Base-by-base conservation (phyloP, 2,888 invertebrate genomes). In the Drosophila macrospina region DNA sequence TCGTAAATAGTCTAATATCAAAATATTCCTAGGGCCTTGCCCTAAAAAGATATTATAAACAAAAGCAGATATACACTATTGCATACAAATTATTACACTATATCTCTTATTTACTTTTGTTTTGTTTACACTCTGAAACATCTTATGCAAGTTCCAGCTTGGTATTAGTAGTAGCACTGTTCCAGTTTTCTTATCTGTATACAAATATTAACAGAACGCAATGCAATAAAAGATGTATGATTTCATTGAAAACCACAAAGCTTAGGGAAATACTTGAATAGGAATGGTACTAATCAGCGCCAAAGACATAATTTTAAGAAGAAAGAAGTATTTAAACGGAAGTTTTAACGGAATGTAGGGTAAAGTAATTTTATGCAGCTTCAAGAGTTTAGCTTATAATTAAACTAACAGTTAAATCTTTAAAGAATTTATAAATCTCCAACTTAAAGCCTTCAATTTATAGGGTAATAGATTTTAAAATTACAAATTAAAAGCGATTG, bases 111-210 rank as follows among this genome's bases (percentile, higher is more conserved):
- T 69, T 45, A 32, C 37, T 44, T 44, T 44, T 50, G 28, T 34
- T 36, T 13, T 41, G 51, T 66, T 69, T 54, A 16, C 60, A 55
- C 7, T 51, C 11, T 16, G 10, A n/a, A 8, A 11, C 28, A 24
- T 16, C 37, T 62, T 47, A 42, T 48, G 62, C 51, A 63, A 57
- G 63, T 54, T 51, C 50, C 54, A 34, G 15, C 37, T 20, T 28
- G 45, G 8, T 26, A 41, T 41, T 28, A 28, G 5, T 5, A 24
- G 20, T 20, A 1, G 4, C 11, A n/a, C 50, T 57, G 54, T 39
- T 69, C 30, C 6, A 28, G 7, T 34, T 37, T 32, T 30, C 47
- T 71, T 69, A 71, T 64, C 69, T 50, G 51, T 30, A 7, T 3
- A 37, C 13, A 52, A 10, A 37, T 26, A 37, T 47, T 34, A 44